A percentile compares a stretch with the other conserved stretches of the same genome.
Conservation (phyloP, 1,140 invertebrate species). For the Physella acuta region DNA sequence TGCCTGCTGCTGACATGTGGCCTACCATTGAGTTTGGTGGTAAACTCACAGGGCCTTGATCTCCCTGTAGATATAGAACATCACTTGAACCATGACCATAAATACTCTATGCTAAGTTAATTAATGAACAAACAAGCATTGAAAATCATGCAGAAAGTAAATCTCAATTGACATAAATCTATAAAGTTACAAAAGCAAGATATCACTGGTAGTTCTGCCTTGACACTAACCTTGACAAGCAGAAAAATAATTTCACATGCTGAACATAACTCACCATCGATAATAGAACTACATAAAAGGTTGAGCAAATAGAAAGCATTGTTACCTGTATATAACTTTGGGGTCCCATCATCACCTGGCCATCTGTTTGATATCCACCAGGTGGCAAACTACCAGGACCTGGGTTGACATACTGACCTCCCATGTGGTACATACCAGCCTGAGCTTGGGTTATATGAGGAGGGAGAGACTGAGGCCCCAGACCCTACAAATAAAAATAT, state of each 20-base stretch:
- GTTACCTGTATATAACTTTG: constrained; percentile 20
- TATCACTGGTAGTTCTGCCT: background rate
- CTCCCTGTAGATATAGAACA: background rate
- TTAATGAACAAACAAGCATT: background rate
- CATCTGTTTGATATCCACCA: constrained; percentile 28
- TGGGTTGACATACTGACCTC: constrained; percentile 21
- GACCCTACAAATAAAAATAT: background rate
- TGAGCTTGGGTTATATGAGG: constrained; percentile 29
- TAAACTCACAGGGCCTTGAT: constrained; percentile 23
- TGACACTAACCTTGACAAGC: background rate
- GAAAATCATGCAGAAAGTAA: background rate
- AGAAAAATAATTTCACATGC: background rate
- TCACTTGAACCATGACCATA: background rate
- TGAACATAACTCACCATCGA: background rate
- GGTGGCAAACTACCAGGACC: constrained; percentile 23
- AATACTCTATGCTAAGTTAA: background rate
- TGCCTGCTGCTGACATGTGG: constrained; percentile 39
- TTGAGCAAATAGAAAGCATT: background rate
- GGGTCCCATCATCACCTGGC: constrained; percentile 17
- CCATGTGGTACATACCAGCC: constrained; percentile 28
- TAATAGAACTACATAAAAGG: background rate
- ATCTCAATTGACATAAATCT: background rate
- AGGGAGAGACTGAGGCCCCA: constrained; percentile 21
- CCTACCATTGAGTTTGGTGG: constrained; percentile 8
- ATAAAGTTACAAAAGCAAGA: background rate